Evolutionary conservation across 2,888 invertebrate genomes (phyloP).

Genomic region (Drosophila mulleri): DNA sequence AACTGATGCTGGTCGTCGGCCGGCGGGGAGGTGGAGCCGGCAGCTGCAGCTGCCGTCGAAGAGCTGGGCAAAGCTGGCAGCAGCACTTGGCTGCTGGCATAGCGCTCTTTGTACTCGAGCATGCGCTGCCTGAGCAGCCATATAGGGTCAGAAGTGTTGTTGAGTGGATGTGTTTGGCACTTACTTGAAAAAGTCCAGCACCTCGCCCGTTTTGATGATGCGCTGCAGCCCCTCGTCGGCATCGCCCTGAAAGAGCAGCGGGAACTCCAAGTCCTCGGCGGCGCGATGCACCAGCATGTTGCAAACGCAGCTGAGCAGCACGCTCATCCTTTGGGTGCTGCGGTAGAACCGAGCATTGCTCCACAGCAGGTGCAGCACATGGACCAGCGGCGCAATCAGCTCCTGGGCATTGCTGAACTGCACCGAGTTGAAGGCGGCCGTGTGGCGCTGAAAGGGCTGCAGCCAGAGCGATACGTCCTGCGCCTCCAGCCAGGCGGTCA

Average conservation of each 20-base stretch:
- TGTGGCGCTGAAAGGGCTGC: constrained; percentile 88
- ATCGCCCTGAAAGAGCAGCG: constrained; percentile 92
- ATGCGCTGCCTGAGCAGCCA: constrained; percentile 70
- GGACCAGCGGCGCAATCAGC: constrained; percentile 90
- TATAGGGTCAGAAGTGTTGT: neutral
- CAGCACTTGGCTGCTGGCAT: constrained; percentile 67
- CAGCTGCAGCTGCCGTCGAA: constrained; percentile 8
- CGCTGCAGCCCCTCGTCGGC: constrained; percentile 90
- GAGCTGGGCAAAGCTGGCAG: constrained; percentile 66
- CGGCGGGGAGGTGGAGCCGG: constrained; percentile 85
- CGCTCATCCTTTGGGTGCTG: constrained; percentile 88
- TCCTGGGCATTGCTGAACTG: constrained; percentile 89
- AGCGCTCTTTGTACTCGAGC: constrained; percentile 80
- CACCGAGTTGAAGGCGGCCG: constrained; percentile 87
- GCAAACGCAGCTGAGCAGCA: constrained; percentile 91
- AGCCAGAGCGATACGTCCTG: constrained; percentile 93
- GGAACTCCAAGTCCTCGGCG: constrained; percentile 91
- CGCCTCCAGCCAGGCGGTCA: constrained; percentile 92
- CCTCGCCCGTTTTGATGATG: constrained; percentile 86
- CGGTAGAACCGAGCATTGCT: constrained; percentile 92
- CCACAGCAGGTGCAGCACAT: constrained; percentile 95
- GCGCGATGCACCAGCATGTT: constrained; percentile 93
- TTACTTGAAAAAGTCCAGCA: constrained; percentile 88
- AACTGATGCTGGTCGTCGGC: constrained; percentile 86
- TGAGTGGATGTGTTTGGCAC: constrained; percentile 8